Percentiles rank a stretch among this genome's conserved stretches.
Evolutionary conservation across 2,113 vertebrate genomes (phyloP).

Genomic region (Arothron firmamentum): DNA sequence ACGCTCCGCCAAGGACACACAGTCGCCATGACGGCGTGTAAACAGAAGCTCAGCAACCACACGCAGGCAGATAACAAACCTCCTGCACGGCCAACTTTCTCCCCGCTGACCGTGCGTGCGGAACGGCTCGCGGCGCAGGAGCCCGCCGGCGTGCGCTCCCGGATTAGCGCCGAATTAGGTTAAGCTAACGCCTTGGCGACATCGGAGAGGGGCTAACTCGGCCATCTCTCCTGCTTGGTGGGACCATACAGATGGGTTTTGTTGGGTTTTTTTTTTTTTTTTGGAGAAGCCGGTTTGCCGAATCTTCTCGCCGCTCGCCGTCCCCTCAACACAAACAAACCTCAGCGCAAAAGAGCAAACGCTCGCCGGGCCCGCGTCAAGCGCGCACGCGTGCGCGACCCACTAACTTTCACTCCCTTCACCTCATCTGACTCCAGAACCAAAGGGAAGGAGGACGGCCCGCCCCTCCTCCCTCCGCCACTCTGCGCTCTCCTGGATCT

Average conservation of each 20-base stretch:
- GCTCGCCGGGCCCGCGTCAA: no score
- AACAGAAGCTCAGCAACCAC: conserved; percentile 20
- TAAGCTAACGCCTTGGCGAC: not conserved
- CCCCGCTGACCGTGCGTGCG: conserved; percentile 13
- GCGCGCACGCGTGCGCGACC: conserved; percentile 67
- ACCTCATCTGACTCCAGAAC: conserved; percentile 77
- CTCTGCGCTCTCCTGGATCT: conserved; percentile 50
- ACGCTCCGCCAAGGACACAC: conserved; percentile 17
- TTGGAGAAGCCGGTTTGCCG: conserved; percentile 6
- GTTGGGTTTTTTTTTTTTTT: no score
- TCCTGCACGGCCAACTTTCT: conserved; percentile 4
- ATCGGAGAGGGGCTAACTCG: not conserved
- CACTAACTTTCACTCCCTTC: conserved; percentile 77
- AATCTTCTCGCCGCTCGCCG: conserved; percentile 13
- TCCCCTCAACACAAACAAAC: conserved; percentile 27
- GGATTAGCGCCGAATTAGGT: not conserved
- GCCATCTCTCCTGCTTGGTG: not conserved
- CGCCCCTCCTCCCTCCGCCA: conserved; percentile 54
- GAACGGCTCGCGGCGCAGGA: conserved; percentile 25
- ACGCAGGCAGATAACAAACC: conserved; percentile 10
- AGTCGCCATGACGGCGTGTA: conserved; percentile 14
- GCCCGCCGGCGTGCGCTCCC: conserved; percentile 7
- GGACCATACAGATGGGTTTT: conserved; percentile 1
- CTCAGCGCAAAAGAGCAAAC: not conserved
- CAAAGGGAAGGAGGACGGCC: conserved; percentile 59